Evolutionary conservation across 2,797 vertebrate species (phyloP), one percentile per base, ranked within the genome.

Genomic region (Nannoperca australis): DNA sequence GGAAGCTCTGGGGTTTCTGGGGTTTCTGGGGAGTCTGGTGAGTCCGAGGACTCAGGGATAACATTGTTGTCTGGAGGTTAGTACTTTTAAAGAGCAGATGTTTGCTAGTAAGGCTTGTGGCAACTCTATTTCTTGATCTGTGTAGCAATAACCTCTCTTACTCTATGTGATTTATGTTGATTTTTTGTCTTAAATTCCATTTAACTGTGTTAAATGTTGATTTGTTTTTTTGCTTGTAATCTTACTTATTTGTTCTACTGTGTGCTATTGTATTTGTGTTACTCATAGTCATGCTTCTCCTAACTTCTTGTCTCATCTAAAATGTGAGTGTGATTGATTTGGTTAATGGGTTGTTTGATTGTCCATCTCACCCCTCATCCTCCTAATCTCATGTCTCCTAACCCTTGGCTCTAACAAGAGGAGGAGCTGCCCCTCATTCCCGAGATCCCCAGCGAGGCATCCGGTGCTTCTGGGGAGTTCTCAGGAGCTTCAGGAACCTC

Each of bases 401-500:
- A 93, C 78, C 82, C 84, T 93, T 93, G 92, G 90, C 93, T 93
- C 87, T 93, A 93, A 95, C 93, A 96, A 96, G 95, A 91, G 92
- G 94, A 95, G 83, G 92, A 93, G 91, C 74, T 92, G 84, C 73
- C 86, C 66, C 77, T 89, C 73, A 87, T 78, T 70, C 58, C 77
- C 30, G 90, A 84, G 64, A 85, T 53, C 58, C 88, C 92, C 74
- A 86, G 93, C 15, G 95, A 96, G 84, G 90, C 81, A 77, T 90
- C 84, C 1, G 90, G 92, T 80, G 82, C 75, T 89, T 93, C 93
- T 82, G 94, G 76, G 89, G 92, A 92, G 54, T 82, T 92, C 66
- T 93, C 94, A 17, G 93, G 88, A 83, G 69, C 61, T 54, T 93
- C 90, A 72, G 92, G 88, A 83, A 82, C 63, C 72, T 90, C 91